Percentiles rank a stretch among this genome's conserved stretches.
Conservation (phyloP, 2,113 vertebrate species). For the Ancistrus triradiatus region DNA sequence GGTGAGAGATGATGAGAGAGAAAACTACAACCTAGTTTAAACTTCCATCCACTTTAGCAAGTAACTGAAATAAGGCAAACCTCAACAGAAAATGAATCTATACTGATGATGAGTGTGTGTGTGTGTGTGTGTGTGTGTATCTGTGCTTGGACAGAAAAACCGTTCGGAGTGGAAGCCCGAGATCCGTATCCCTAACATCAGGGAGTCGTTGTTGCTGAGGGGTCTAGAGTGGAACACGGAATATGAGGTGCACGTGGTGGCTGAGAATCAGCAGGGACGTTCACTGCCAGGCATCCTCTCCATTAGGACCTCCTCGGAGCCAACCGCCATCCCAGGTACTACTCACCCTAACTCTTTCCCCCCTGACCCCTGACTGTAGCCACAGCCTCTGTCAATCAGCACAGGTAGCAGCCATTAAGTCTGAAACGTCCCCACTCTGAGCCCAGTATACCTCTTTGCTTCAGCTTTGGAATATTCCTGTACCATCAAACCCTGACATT, state of each 20-base stretch:
- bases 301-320: constrained; percentile 82
- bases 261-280: constrained; percentile 89
- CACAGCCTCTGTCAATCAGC: constrained; percentile 34
- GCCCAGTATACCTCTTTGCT: constrained; percentile 27
- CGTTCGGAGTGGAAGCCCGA: constrained; percentile 87
- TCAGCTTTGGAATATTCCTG: background rate
- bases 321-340: constrained; percentile 90
- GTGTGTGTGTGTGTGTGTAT: no score
- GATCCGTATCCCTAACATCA: constrained; percentile 77
- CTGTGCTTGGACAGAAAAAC: constrained; percentile 69
- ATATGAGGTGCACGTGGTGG: constrained; percentile 86
- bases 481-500: background rate
- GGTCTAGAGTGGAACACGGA: constrained; percentile 93
- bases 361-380: constrained; percentile 16
- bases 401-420: constrained; percentile 28
- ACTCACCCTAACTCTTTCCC: constrained; percentile 1
- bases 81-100: no score
- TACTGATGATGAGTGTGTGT: no score
- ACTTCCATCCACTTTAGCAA: no score
- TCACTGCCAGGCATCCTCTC: constrained; percentile 76
- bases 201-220: constrained; percentile 79
- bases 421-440: background rate
- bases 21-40: background rate
- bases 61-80: background rate
- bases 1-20: no score